Evolutionary conservation across 1,140 invertebrate genomes (phyloP).

Genomic region (Drosophila eugracilis): DNA sequence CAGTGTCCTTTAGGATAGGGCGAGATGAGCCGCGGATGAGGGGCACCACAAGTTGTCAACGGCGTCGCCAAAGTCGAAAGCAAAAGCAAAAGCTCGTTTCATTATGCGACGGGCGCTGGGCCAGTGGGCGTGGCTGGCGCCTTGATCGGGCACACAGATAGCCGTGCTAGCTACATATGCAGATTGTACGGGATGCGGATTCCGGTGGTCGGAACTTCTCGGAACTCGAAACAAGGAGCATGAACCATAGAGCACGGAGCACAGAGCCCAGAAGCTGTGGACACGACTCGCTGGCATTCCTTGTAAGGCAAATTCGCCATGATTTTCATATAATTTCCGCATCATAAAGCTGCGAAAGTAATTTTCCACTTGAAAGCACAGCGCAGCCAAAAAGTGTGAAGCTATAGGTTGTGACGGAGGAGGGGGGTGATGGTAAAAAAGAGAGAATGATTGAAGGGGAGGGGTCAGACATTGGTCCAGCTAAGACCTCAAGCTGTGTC

Average conservation of each 20-base stretch:
- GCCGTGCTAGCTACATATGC: constrained; percentile 60
- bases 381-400: constrained; percentile 64
- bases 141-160: constrained; percentile 75
- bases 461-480: constrained; percentile 52
- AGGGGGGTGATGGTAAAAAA: constrained; percentile 14
- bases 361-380: constrained; percentile 84
- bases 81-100: constrained; percentile 61
- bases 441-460: background rate
- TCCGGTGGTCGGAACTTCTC: constrained; percentile 19
- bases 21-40: constrained; percentile 25
- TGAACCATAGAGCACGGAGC: constrained; percentile 6
- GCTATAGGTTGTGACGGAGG: background rate
- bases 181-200: constrained; percentile 58
- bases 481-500: constrained; percentile 34
- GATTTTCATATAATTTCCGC: constrained; percentile 85
- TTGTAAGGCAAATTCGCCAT: constrained; percentile 82
- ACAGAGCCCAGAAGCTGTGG: constrained; percentile 19
- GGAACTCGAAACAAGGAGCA: constrained; percentile 14
- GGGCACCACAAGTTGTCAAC: constrained; percentile 56
- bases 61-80: constrained; percentile 40
- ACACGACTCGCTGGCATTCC: constrained; percentile 51
- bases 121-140: constrained; percentile 41
- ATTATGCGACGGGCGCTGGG: constrained; percentile 58
- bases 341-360: constrained; percentile 85
- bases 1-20: constrained; percentile 4